Percentiles rank a stretch among this genome's conserved stretches.
These are phyloP conservation scores for Dinomys branickii DNA, from an alignment of 2,113 vertebrate genomes.

Conservation along the genomic window DNA sequence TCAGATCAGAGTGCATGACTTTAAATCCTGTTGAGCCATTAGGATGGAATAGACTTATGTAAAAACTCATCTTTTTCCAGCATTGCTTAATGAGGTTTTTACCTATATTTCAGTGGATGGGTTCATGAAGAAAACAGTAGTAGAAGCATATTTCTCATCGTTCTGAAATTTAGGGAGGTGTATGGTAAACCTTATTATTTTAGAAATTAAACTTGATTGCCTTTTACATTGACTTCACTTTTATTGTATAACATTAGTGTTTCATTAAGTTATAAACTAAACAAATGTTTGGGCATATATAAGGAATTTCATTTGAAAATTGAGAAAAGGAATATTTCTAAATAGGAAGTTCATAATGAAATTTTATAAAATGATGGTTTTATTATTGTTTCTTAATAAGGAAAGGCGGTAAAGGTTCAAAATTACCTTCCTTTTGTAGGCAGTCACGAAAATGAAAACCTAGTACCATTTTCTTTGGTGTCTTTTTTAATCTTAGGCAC, in stretches of 20 bases:
- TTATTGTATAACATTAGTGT: slow-evolving; percentile 20
- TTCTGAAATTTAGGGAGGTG: background rate
- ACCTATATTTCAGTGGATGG: background rate
- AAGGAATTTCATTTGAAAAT: slow-evolving; percentile 41
- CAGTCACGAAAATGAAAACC: slow-evolving; percentile 23
- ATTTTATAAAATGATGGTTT: slow-evolving; percentile 16
- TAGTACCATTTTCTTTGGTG: background rate
- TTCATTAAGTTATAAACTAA: slow-evolving; percentile 46
- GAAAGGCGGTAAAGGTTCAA: slow-evolving; percentile 21
- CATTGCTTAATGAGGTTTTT: background rate
- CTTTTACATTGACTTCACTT: background rate
- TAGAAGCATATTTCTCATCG: background rate
- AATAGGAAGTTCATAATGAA: slow-evolving; percentile 25
- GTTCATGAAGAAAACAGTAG: background rate
- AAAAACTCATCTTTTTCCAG: background rate
- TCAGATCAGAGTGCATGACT: background rate
- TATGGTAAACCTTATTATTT: background rate
- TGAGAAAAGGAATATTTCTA: slow-evolving; percentile 51
- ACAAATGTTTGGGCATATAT: background rate
- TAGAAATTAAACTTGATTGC: background rate
- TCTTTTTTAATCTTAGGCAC: background rate
- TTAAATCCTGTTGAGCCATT: background rate
- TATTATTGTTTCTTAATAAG: slow-evolving; percentile 3
- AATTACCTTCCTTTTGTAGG: slow-evolving; percentile 6
- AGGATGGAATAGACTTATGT: background rate